A percentile compares a stretch with the other conserved stretches of the same genome.
phyloP scores from a whole-genome alignment of 2,113 vertebrate genomes.

The Centropristis striata region DNA sequence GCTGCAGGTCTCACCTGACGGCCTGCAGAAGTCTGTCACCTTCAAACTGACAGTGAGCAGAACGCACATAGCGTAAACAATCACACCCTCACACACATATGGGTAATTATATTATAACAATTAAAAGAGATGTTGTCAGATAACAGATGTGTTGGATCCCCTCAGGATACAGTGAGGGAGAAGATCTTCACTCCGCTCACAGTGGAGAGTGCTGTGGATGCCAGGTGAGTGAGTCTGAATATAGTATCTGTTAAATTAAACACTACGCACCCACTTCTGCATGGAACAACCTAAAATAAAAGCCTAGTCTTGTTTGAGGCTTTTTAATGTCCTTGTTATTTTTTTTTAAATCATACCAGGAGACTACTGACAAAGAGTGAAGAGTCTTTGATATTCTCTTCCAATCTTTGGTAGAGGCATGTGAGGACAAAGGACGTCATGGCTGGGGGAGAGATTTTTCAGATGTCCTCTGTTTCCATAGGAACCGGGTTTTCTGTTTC shows the following conservation, averaged over 20 bases:
- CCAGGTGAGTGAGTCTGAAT: slow-evolving; percentile 87
- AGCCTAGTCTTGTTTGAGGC: slow-evolving; percentile 22
- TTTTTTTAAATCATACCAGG: slow-evolving; percentile 36
- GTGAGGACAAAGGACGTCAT: slow-evolving; percentile 76
- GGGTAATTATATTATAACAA: neutral
- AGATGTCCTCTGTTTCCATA: slow-evolving; percentile 83
- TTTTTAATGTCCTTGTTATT: slow-evolving; percentile 34
- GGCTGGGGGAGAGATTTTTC: slow-evolving; percentile 66
- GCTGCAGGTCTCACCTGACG: slow-evolving; percentile 95
- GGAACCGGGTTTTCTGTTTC: slow-evolving; percentile 78
- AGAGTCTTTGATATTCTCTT: slow-evolving; percentile 65
- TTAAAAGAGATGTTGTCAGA: slow-evolving; percentile 16
- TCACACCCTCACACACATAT: neutral
- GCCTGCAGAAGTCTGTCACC: slow-evolving; percentile 94
- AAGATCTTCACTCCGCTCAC: slow-evolving; percentile 96
- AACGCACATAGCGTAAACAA: neutral
- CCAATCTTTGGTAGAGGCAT: slow-evolving; percentile 69
- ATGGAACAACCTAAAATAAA: slow-evolving; percentile 35
- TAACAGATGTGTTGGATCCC: slow-evolving; percentile 43
- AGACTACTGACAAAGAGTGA: slow-evolving; percentile 32
- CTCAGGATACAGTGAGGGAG: slow-evolving; percentile 92
- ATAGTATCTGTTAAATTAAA: slow-evolving; percentile 28
- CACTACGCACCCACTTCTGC: neutral
- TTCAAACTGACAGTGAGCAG: slow-evolving; percentile 94
- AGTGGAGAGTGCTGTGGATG: slow-evolving; percentile 95